Evolutionary conservation across 2,113 vertebrate genomes (phyloP).

Genomic region (Pygoscelis adeliae): DNA sequence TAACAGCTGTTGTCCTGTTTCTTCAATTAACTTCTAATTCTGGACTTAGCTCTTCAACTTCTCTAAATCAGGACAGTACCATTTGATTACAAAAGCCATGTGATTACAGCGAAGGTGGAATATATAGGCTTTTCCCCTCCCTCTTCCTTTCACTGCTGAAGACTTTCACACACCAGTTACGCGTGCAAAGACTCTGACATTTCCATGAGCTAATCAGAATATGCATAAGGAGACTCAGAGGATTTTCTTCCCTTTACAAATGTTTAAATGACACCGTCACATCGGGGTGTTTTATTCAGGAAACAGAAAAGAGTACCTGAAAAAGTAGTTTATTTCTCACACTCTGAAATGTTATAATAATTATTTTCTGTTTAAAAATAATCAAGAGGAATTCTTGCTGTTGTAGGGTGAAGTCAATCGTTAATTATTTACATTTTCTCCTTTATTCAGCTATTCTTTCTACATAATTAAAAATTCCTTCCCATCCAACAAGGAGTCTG

Average conservation of each 20-base stretch:
- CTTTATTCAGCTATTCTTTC: constrained; percentile 9
- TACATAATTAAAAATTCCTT: constrained; percentile 44
- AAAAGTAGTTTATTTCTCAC: neutral
- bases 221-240: neutral
- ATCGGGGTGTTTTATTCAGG: neutral
- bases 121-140: neutral
- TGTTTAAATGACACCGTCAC: neutral
- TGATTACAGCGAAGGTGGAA: neutral
- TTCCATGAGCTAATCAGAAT: constrained; percentile 30
- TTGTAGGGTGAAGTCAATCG: neutral
- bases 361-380: neutral
- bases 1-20: neutral
- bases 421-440: constrained; percentile 36
- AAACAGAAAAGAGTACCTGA: neutral
- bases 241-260: neutral
- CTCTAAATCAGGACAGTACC: neutral
- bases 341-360: neutral
- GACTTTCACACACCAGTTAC: neutral
- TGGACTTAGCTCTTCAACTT: neutral
- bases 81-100: neutral
- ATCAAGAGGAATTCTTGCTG: neutral
- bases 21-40: neutral
- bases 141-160: neutral
- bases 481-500: constrained; percentile 1
- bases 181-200: neutral